Percentiles rank a stretch among this genome's conserved stretches.
Evolutionary conservation across 2,888 invertebrate genomes (phyloP).

Genomic region (Graphium colonna): DNA sequence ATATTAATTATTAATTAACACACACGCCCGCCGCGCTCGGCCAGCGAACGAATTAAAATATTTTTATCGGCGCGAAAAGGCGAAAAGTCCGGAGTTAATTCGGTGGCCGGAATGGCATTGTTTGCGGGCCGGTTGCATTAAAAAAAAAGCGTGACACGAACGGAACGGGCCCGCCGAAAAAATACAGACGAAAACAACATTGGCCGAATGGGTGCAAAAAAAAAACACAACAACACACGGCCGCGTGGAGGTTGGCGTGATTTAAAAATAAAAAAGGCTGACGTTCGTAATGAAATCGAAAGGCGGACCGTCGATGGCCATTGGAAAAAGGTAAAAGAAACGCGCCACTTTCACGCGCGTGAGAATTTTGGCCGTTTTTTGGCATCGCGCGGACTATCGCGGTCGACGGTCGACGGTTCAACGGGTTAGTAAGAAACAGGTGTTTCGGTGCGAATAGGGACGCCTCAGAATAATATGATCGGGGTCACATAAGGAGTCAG

Average conservation of each 20-base stretch:
- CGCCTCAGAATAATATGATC: conserved; percentile 4
- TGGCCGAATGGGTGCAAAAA: conserved; percentile 53
- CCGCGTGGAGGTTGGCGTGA: conserved; percentile 69
- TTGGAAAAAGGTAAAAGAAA: conserved; percentile 76
- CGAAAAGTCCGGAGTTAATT: conserved; percentile 76
- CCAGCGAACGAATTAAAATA: conserved; percentile 64
- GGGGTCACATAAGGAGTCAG: neutral
- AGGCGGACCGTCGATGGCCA: conserved; percentile 78
- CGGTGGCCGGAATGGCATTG: conserved; percentile 74
- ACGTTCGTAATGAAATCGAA: conserved; percentile 80
- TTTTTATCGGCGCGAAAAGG: conserved; percentile 76
- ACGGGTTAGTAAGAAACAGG: conserved; percentile 45
- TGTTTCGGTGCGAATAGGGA: conserved; percentile 9
- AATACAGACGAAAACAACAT: conserved; percentile 62
- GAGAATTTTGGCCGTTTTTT: conserved; percentile 72
- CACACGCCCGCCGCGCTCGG: conserved; percentile 41
- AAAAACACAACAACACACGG: conserved; percentile 34
- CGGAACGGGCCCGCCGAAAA: conserved; percentile 61
- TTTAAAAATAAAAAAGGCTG: conserved; percentile 77
- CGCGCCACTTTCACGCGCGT: conserved; percentile 75
- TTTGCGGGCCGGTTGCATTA: conserved; percentile 73
- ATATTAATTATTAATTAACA: conserved; percentile 79
- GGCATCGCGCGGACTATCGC: conserved; percentile 43
- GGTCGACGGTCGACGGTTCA: conserved; percentile 40
- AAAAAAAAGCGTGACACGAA: conserved; percentile 42